Conservation (phyloP, 1,140 invertebrate genomes). For the Drosophila sechellia region DNA sequence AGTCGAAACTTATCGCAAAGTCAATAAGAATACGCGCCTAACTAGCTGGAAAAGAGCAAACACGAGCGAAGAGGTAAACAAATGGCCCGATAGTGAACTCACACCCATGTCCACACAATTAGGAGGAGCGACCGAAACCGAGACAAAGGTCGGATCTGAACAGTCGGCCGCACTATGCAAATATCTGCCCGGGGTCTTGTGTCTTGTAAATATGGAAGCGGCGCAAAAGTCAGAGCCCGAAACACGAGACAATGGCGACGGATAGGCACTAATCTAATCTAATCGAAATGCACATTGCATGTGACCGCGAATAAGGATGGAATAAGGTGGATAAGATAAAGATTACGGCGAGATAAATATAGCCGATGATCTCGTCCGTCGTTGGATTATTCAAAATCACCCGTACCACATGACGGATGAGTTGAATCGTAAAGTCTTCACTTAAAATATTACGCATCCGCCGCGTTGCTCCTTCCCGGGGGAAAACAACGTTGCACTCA, state of each 20-base stretch:
- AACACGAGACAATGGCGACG: constrained; percentile 36
- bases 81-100: constrained; percentile 61
- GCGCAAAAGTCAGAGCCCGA: constrained; percentile 19
- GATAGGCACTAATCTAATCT: constrained; percentile 56
- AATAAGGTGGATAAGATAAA: constrained; percentile 12
- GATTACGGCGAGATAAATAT: constrained; percentile 43
- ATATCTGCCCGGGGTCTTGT: constrained; percentile 1
- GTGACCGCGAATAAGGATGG: constrained; percentile 33
- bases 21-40: constrained; percentile 49
- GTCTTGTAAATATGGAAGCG: constrained; percentile 27
- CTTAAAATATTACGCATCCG: constrained; percentile 61
- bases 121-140: constrained; percentile 11
- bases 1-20: constrained; percentile 60
- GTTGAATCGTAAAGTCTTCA: constrained; percentile 16
- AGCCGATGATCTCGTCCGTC: constrained; percentile 35
- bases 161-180: constrained; percentile 5
- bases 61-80: constrained; percentile 51
- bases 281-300: constrained; percentile 43
- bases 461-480: constrained; percentile 3
- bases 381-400: constrained; percentile 9
- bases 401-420: constrained; percentile 21
- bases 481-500: constrained; percentile 16
- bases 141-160: constrained; percentile 50
- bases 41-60: constrained; percentile 35
- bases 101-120: constrained; percentile 31